A percentile compares a stretch with the other conserved stretches of the same genome.
Evolutionary conservation across 2,888 invertebrate genomes (phyloP).

Genomic region (Eupithecia vulgata): DNA sequence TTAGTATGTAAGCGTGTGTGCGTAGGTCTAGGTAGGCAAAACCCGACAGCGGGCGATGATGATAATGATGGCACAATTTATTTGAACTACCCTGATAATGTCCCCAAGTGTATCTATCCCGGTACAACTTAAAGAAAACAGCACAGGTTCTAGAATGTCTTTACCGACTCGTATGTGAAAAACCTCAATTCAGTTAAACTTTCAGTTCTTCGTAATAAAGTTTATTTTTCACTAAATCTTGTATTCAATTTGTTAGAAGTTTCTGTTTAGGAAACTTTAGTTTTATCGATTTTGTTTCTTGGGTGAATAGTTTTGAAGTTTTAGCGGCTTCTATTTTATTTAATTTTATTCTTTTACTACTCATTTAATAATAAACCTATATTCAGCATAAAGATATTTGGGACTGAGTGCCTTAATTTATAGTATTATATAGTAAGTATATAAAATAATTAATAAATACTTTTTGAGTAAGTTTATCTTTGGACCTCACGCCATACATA

Average conservation of each 20-base stretch:
- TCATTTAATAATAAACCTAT: too few relatives aligned
- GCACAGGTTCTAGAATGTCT: slow-evolving; percentile 24
- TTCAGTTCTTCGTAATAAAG: slow-evolving; percentile 28
- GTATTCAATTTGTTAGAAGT: slow-evolving; percentile 30
- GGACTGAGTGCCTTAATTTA: too few relatives aligned
- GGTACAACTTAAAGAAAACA: slow-evolving; percentile 34
- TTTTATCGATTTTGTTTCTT: slow-evolving; percentile 14
- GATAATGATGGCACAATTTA: neutral
- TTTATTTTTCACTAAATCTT: slow-evolving; percentile 34
- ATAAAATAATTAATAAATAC: too few relatives aligned
- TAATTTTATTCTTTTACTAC: too few relatives aligned
- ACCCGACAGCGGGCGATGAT: neutral
- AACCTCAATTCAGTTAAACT: slow-evolving; percentile 35
- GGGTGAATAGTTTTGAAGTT: neutral
- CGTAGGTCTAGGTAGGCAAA: neutral
- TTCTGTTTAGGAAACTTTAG: slow-evolving; percentile 19
- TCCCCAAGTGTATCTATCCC: slow-evolving; percentile 20
- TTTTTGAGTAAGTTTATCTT: too few relatives aligned
- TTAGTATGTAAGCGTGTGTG: too few relatives aligned
- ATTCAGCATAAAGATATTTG: too few relatives aligned
- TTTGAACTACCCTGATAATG: slow-evolving; percentile 13
- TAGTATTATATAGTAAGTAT: too few relatives aligned
- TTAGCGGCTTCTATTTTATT: neutral
- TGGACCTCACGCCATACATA: too few relatives aligned
- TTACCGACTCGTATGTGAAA: slow-evolving; percentile 25